phyloP scores from a whole-genome alignment of 2,113 vertebrate species.

The Tamias sibiricus region DNA sequence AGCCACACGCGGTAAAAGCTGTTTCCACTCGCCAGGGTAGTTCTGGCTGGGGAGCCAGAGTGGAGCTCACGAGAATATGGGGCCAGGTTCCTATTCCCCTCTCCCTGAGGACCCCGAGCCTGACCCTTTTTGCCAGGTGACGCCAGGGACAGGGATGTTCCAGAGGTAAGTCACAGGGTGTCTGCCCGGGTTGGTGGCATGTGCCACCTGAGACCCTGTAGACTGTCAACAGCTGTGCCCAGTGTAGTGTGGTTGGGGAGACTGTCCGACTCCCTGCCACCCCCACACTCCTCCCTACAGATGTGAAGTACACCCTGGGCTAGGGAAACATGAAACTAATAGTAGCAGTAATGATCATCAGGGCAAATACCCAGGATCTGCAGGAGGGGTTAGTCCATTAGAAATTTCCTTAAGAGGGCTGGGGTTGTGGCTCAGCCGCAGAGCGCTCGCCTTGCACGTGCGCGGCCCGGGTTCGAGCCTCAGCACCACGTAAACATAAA shows the following conservation, averaged over 20 bases:
- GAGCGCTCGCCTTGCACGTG: too few species aligned
- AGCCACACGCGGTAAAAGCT: slow-evolving; percentile 75
- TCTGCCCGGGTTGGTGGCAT: not conserved
- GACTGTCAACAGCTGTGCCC: not conserved
- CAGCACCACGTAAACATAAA: too few species aligned
- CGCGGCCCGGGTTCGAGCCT: too few species aligned
- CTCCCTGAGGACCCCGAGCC: not conserved
- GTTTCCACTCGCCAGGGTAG: slow-evolving; percentile 76
- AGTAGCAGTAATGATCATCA: not conserved
- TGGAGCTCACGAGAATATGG: slow-evolving; percentile 19
- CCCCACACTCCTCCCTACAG: not conserved
- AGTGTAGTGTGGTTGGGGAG: not conserved
- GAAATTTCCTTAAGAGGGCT: not conserved
- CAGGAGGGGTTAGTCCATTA: not conserved
- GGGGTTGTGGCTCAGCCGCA: too few species aligned
- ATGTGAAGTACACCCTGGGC: not conserved
- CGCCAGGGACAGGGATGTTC: slow-evolving; percentile 55
- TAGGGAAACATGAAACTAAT: not conserved
- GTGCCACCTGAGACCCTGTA: not conserved
- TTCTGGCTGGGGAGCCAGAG: slow-evolving; percentile 69
- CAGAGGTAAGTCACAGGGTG: slow-evolving; percentile 67
- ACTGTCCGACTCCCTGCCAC: not conserved
- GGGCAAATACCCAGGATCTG: not conserved
- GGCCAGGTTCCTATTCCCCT: slow-evolving; percentile 33
- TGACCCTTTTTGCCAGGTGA: slow-evolving; percentile 60